Percentiles rank a stretch among this genome's conserved stretches.
phyloP scores from a whole-genome alignment of 30 jellyfish, hydroid and myxozoan genomes.

The Morbakka virulenta region DNA sequence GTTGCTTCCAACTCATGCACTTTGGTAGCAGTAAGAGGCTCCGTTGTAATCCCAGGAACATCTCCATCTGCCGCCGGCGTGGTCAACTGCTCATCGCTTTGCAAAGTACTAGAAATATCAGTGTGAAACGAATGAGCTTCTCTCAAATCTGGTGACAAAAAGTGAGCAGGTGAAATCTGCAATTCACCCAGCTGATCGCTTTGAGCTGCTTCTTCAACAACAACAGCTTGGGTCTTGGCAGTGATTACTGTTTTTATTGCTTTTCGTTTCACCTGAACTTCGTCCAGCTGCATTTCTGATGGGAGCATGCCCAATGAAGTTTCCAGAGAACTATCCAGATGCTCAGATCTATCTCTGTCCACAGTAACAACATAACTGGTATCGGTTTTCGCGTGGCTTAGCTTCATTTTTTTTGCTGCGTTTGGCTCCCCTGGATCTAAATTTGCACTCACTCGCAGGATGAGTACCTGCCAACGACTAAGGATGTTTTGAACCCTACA shows the following conservation, averaged over 20 bases:
- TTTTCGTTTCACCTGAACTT: neutral
- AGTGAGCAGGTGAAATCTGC: neutral
- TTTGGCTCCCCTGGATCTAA: constrained; percentile 35
- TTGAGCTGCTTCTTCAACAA: neutral
- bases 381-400: neutral
- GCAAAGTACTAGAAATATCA: neutral
- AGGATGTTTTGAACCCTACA: constrained; percentile 58
- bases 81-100: neutral
- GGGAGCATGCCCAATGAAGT: neutral
- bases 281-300: neutral
- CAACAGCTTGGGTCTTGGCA: neutral
- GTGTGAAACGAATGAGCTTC: neutral
- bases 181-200: neutral
- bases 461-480: constrained; percentile 65
- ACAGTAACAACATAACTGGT: neutral
- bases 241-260: neutral
- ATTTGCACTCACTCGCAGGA: constrained; percentile 49
- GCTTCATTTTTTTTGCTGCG: constrained; percentile 3
- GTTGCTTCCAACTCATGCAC: neutral
- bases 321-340: neutral
- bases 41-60: neutral
- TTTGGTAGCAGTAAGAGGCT: neutral
- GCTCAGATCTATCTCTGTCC: no score
- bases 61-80: neutral
- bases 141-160: neutral